A percentile compares a stretch with the other conserved stretches of the same genome.
These are phyloP conservation scores for Geopemphigus sp. DNA, from an alignment of 1,140 invertebrate species.

Conservation along the genomic window DNA sequence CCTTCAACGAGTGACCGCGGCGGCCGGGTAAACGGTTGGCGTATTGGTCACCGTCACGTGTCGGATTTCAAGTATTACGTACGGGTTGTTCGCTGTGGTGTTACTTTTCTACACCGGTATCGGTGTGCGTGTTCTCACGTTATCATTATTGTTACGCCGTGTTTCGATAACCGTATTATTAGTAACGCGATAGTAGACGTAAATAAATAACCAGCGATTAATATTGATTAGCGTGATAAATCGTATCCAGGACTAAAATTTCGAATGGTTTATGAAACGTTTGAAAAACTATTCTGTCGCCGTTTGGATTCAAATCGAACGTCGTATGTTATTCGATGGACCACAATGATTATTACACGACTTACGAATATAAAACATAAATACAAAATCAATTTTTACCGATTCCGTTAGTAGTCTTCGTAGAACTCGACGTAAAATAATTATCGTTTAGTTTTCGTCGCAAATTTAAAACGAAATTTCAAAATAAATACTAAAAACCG, in stretches of 20 bases:
- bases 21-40: too few relatives aligned
- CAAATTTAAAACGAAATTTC: too few relatives aligned
- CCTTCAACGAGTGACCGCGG: too few relatives aligned
- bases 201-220: background rate
- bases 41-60: too few relatives aligned
- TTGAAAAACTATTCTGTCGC: background rate
- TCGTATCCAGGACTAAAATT: background rate
- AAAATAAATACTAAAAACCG: too few relatives aligned
- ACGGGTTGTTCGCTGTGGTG: background rate
- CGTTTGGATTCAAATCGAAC: background rate
- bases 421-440: background rate
- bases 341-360: background rate
- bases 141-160: background rate
- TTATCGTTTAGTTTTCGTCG: too few relatives aligned
- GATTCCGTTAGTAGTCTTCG: background rate
- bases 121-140: background rate
- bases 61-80: too few relatives aligned
- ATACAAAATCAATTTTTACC: background rate
- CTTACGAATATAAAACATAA: background rate
- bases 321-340: background rate
- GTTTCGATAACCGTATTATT: too few relatives aligned
- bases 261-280: too few relatives aligned
- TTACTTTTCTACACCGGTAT: background rate
- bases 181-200: background rate
- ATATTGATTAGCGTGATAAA: background rate